These are phyloP conservation scores for Lasiurus cinereus DNA, from an alignment of 2,113 vertebrate genomes.

Conservation along the genomic window DNA sequence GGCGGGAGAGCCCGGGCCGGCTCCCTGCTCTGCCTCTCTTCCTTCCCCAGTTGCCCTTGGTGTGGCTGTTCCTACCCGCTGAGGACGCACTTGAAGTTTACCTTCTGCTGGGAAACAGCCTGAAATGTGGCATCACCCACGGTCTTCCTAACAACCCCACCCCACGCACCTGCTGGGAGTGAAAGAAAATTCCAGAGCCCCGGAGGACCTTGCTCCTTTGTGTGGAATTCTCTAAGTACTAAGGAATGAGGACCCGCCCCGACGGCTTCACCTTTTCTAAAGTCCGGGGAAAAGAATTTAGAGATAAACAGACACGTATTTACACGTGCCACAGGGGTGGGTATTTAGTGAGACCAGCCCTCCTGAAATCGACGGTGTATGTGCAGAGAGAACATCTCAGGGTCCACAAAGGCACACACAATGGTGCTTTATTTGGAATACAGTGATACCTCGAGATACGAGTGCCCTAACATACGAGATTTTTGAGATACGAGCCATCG, in stretches of 20 bases:
- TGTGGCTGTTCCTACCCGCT: not conserved
- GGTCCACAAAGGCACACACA: fast-evolving
- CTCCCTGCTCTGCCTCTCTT: not conserved
- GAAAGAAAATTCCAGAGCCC: not conserved
- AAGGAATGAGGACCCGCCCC: not conserved
- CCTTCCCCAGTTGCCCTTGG: not conserved
- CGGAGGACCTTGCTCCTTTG: not conserved
- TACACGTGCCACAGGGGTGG: not conserved
- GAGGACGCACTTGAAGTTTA: not conserved
- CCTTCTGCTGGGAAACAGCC: not conserved
- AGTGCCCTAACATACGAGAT: too few relatives aligned
- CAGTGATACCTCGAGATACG: too few relatives aligned
- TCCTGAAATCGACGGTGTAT: not conserved
- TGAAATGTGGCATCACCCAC: not conserved
- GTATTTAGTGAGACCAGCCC: not conserved
- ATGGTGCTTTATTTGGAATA: not conserved
- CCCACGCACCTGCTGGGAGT: not conserved
- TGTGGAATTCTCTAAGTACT: not conserved
- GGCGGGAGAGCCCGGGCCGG: not conserved
- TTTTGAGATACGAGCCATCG: too few relatives aligned
- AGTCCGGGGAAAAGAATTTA: not conserved
- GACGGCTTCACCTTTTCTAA: not conserved
- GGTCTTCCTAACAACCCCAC: not conserved
- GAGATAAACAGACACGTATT: not conserved
- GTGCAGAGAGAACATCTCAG: fast-evolving